Conservation (phyloP, 1,140 invertebrate genomes). For the Drosophila jambulina region DNA sequence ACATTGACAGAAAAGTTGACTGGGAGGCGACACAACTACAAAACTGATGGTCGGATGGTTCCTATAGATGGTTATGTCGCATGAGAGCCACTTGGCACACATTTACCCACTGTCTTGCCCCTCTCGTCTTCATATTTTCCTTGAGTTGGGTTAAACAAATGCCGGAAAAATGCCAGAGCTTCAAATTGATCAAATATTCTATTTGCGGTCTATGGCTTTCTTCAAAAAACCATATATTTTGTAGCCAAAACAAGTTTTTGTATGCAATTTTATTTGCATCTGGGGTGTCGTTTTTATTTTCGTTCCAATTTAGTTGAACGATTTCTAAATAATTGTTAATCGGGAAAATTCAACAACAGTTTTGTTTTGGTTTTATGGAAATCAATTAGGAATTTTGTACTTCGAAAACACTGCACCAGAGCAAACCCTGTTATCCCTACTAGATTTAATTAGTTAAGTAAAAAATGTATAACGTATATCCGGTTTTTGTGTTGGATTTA, state of each 20-base stretch:
- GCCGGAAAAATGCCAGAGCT: constrained; percentile 43
- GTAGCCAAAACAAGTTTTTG: neutral
- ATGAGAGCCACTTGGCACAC: constrained; percentile 63
- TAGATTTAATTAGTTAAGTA: neutral
- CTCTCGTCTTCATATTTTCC: constrained; percentile 16
- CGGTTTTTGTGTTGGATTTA: neutral
- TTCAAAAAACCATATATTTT: constrained; percentile 3
- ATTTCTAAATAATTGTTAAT: neutral
- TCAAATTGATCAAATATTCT: constrained; percentile 39
- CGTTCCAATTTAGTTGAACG: constrained; percentile 3
- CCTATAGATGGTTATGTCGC: constrained; percentile 51
- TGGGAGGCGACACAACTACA: constrained; percentile 24
- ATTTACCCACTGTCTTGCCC: constrained; percentile 62
- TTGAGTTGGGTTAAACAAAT: constrained; percentile 51
- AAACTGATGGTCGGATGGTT: constrained; percentile 20
- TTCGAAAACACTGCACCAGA: neutral
- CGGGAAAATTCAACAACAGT: neutral
- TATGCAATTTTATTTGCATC: neutral
- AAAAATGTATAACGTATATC: neutral
- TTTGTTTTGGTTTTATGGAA: neutral
- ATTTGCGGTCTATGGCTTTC: constrained; percentile 3
- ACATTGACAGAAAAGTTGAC: constrained; percentile 46
- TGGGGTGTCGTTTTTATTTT: neutral
- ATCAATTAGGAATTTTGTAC: neutral
- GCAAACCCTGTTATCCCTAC: neutral